Conservation (phyloP, 2,888 invertebrate genomes). For the Pristionchus japonicus region DNA sequence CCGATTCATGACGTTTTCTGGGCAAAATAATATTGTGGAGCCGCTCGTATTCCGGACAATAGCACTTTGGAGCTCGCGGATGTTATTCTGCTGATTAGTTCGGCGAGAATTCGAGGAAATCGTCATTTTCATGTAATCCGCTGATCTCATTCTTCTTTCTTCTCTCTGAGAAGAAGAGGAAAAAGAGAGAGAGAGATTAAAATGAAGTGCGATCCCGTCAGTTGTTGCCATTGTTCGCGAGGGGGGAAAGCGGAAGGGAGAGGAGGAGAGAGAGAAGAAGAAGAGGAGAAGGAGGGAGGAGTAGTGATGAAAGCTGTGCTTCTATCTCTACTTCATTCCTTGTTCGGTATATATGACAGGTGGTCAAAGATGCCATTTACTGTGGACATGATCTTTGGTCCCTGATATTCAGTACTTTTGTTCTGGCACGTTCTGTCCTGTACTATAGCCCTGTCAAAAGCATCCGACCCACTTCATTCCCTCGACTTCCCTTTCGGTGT, state of each 20-base stretch:
- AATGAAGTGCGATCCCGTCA: conserved; percentile 44
- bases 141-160: conserved; percentile 19
- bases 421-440: background rate
- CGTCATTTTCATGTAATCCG: background rate
- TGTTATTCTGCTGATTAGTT: background rate
- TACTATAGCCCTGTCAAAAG: too few relatives aligned
- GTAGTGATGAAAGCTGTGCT: conserved; percentile 40
- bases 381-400: too few relatives aligned
- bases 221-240: conserved; percentile 43
- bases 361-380: too few relatives aligned
- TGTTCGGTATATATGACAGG: too few relatives aligned
- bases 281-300: conserved; percentile 21
- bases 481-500: background rate
- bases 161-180: conserved; percentile 48
- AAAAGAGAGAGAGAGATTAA: conserved; percentile 37
- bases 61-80: background rate
- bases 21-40: background rate
- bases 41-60: background rate
- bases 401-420: background rate
- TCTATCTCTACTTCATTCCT: too few relatives aligned
- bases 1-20: background rate
- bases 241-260: conserved; percentile 20
- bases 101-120: background rate
- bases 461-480: too few relatives aligned
- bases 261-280: background rate